Evolutionary conservation across 2,797 vertebrate genomes (phyloP).

Genomic region (Gobio occitaniae): DNA sequence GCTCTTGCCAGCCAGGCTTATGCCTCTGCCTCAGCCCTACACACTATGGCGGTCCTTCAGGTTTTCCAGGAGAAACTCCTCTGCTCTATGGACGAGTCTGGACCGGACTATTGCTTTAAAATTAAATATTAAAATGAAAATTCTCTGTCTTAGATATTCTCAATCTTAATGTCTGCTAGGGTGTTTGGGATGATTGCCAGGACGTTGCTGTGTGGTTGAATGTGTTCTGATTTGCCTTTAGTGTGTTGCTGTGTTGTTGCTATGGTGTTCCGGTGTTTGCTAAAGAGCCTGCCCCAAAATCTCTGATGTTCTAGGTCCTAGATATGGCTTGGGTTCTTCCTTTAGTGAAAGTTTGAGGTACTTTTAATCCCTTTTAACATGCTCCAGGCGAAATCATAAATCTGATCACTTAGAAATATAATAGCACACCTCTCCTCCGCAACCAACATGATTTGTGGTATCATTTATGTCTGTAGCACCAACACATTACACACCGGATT

Average conservation of each 20-base stretch:
- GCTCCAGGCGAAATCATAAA: constrained; percentile 5
- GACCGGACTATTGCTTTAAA: neutral
- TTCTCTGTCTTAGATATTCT: neutral
- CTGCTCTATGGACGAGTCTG: too few species aligned
- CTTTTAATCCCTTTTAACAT: neutral
- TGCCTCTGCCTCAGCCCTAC: too few species aligned
- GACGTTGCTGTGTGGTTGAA: constrained; percentile 8
- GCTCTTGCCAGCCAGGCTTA: too few species aligned
- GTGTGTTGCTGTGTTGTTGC: constrained; percentile 22
- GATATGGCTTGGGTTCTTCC: neutral
- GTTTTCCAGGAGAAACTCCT: too few species aligned
- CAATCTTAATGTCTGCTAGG: constrained; percentile 11
- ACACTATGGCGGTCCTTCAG: too few species aligned
- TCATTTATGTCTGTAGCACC: neutral
- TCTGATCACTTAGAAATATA: constrained; percentile 26
- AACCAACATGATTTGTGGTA: constrained; percentile 4
- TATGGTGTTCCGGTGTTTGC: constrained; percentile 7
- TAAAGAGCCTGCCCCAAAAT: neutral
- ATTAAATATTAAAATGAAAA: neutral
- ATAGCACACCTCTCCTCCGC: constrained; percentile 19
- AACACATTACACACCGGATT: neutral
- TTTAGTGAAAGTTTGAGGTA: neutral
- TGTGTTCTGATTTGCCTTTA: constrained; percentile 10
- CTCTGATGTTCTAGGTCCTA: constrained; percentile 8
- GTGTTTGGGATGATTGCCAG: constrained; percentile 32